Base-by-base conservation (phyloP, 64 coral and sea anemone genomes). In the Porites lutea region DNA sequence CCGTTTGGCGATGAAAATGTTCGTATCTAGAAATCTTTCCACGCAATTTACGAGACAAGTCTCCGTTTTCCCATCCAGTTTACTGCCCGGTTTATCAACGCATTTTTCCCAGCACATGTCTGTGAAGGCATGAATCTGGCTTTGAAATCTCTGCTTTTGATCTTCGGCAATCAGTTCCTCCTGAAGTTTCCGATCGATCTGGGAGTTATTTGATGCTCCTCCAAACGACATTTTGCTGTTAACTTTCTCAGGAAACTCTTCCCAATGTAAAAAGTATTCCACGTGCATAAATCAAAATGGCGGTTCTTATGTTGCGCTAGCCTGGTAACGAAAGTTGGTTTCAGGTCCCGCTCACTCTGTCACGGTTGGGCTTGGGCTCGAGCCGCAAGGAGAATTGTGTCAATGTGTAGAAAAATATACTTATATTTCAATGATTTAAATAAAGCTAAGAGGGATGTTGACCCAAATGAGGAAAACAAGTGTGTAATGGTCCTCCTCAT, bases 61-160 rank as follows among this genome's bases (percentile, higher is more conserved):
- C 71, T 99, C 94, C 13, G 94, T 92, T 46, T 66, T 72, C 51
- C 91, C 46, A 82, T 99, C 97, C 71, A 96, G 62, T 86, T 99
- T 99, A 63, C 58, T 99, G n/a, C 82, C 78, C 2, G 88, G 91
- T 74, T 96, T 96, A 14, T 99, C 97, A 13, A 99, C 88, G 51
- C 97, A 99, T 23, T 99, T 99, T 52, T 99, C 97, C 97, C 97
- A 99, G 50, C 97, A 99, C 72, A 88, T 93, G 50, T 99, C 97
- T 10, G 97, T 99, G 57, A 99, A 96, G 5, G 80, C 87, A 27
- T 96, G 94, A 53, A 99, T 92, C 84, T 99, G 97, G 54, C 65
- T 52, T 22, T 99, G 91, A 74, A 99, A 96, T 85, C 96, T 99
- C 0, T 92, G 91, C 83, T 94, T 96, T 79, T 99, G 97, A 73